Conservation (phyloP, 1,140 invertebrate species). For the Palaemon carinicauda region DNA sequence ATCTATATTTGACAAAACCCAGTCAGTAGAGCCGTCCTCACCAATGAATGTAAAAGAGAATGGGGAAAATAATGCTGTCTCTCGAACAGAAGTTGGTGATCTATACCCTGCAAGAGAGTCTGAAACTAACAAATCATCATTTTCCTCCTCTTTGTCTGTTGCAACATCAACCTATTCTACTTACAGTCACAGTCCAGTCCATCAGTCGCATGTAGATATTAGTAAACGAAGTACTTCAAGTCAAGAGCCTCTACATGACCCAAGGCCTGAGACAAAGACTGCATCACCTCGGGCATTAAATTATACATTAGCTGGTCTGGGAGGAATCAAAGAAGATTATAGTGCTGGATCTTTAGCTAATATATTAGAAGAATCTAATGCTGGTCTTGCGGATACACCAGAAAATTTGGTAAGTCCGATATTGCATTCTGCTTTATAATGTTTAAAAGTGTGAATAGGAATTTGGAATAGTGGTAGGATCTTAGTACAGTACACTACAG, state of each 20-base stretch:
- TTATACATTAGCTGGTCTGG: constrained; percentile 38
- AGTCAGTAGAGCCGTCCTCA: constrained; percentile 9
- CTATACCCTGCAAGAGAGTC: too few species aligned
- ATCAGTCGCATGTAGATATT: too few species aligned
- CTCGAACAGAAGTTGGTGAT: too few species aligned
- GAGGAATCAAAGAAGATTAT: constrained; percentile 21
- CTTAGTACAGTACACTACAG: too few species aligned
- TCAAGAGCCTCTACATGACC: constrained; percentile 2
- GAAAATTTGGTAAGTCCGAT: constrained; percentile 32
- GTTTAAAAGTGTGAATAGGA: too few species aligned
- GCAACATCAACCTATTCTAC: background rate
- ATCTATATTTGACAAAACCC: background rate
- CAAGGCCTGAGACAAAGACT: constrained; percentile 34
- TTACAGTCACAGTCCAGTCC: background rate
- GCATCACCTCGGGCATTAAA: constrained; percentile 40
- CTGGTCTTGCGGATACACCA: constrained; percentile 33
- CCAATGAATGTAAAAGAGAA: background rate
- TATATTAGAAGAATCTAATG: constrained; percentile 31
- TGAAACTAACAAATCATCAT: too few species aligned
- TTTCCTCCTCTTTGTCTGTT: background rate
- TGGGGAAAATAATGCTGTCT: too few species aligned
- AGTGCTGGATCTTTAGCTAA: constrained; percentile 17
- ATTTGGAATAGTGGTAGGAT: too few species aligned
- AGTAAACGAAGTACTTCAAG: constrained; percentile 12
- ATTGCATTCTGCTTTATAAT: background rate